Conservation (phyloP, 1,140 invertebrate species). For the Plectrocnemia conspersa region DNA sequence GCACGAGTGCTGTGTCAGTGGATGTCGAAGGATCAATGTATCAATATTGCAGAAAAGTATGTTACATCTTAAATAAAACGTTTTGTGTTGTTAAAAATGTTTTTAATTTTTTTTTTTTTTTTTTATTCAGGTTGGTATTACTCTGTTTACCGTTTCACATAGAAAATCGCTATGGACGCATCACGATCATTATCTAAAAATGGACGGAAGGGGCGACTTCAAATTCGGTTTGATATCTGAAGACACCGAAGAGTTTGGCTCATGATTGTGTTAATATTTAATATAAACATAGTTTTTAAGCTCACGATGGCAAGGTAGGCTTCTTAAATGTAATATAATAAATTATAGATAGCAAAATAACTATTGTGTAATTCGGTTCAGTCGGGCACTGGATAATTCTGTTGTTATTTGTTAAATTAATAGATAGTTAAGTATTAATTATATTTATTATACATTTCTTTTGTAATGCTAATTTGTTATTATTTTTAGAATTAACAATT, state of each 20-base stretch:
- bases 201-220: slow-evolving; percentile 88
- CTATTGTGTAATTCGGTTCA: no score
- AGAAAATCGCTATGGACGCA: slow-evolving; percentile 94
- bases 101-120: slow-evolving; percentile 12
- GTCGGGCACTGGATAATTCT: no score
- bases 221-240: slow-evolving; percentile 82
- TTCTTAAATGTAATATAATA: background rate
- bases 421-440: no score
- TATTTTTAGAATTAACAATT: no score
- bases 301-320: no score
- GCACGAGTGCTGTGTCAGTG: slow-evolving; percentile 95
- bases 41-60: slow-evolving; percentile 71
- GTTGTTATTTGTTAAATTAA: no score
- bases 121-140: slow-evolving; percentile 70
- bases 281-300: background rate
- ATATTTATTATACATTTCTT: no score
- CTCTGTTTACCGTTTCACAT: slow-evolving; percentile 95
- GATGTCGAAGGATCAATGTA: slow-evolving; percentile 98
- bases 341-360: slow-evolving; percentile 4
- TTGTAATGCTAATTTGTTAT: no score
- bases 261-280: slow-evolving; percentile 54
- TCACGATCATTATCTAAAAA: slow-evolving; percentile 93
- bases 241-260: slow-evolving; percentile 88
- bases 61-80: background rate
- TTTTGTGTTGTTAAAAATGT: no score